These are phyloP conservation scores for Formicarius rufipectus DNA, from an alignment of 2,113 vertebrate species.

Conservation along the genomic window DNA sequence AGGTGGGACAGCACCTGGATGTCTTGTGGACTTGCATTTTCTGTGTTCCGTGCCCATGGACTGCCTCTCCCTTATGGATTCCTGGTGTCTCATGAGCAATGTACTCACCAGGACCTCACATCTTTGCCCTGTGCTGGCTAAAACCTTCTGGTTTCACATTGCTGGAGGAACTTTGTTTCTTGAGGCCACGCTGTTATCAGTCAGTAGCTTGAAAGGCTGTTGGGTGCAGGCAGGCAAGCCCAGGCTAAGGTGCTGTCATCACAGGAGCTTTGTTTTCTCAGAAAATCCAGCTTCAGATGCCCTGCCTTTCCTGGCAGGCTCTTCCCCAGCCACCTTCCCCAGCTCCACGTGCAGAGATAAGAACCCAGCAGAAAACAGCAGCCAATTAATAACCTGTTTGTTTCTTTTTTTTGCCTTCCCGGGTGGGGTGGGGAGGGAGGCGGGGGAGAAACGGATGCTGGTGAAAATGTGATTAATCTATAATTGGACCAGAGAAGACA, in stretches of 20 bases:
- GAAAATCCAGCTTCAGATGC: neutral
- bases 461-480: constrained; percentile 63
- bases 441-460: neutral
- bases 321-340: neutral
- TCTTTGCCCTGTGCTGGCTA: neutral
- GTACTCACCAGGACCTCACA: neutral
- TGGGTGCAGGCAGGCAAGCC: neutral
- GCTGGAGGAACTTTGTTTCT: neutral
- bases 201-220: neutral
- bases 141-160: neutral
- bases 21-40: neutral
- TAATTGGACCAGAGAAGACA: constrained; percentile 46
- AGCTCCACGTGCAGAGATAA: neutral
- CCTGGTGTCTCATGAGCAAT: neutral
- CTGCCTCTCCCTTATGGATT: neutral
- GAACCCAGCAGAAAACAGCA: constrained; percentile 18
- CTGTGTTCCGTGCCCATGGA: neutral
- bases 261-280: neutral
- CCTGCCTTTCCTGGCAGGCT: neutral
- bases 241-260: neutral
- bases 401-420: neutral
- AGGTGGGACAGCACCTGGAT: neutral
- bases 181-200: neutral
- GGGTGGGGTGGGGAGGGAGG: constrained; percentile 17
- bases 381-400: constrained; percentile 15